Conservation (phyloP, 2,888 invertebrate genomes). For the Hydrotaea diabolus region DNA sequence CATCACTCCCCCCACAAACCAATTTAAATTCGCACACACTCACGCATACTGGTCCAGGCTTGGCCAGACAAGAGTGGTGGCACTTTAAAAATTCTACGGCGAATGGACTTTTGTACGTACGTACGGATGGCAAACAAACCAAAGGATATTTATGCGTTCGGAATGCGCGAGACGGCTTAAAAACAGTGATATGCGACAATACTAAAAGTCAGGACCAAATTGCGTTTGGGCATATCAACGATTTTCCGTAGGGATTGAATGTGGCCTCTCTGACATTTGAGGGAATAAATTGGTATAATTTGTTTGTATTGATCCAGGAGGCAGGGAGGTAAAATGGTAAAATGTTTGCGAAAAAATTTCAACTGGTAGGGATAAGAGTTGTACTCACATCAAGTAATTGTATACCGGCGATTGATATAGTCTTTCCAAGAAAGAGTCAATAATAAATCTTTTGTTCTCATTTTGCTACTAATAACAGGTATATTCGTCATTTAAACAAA, state of each 20-base stretch:
- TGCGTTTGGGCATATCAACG: not conserved
- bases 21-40: constrained; percentile 9
- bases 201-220: not conserved
- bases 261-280: not conserved
- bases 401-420: too few species aligned
- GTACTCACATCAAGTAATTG: too few species aligned
- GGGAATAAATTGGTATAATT: not conserved
- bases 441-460: too few species aligned
- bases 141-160: constrained; percentile 1
- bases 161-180: constrained; percentile 8
- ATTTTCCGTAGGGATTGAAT: not conserved
- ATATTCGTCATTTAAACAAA: too few species aligned
- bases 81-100: not conserved
- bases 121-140: not conserved
- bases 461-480: too few species aligned
- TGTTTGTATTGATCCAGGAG: not conserved
- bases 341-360: too few species aligned
- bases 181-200: not conserved
- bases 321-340: not conserved
- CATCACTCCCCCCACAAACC: not conserved
- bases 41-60: not conserved
- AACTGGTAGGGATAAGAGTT: too few species aligned
- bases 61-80: not conserved
- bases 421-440: too few species aligned
- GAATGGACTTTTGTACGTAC: too few species aligned